Base-by-base conservation (phyloP, 2,888 invertebrate genomes). In the Hyalella azteca region DNA sequence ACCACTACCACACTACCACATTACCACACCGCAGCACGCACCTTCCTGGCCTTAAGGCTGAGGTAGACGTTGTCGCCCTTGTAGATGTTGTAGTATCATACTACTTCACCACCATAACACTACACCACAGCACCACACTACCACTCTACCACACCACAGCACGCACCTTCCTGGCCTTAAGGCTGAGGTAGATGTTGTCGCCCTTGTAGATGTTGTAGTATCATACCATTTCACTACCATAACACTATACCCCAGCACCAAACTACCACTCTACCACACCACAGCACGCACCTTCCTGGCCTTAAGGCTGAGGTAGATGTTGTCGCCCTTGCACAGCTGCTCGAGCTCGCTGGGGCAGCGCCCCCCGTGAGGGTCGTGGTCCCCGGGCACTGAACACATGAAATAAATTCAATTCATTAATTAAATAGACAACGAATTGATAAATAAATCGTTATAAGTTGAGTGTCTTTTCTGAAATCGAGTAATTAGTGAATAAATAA, bases 131-230 rank as follows among this genome's bases (percentile, higher is more conserved):
- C n/a, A n/a, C n/a, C n/a, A n/a, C n/a, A n/a, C n/a, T n/a, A n/a
- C n/a, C n/a, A n/a, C n/a, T n/a, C n/a, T n/a, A n/a, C n/a, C n/a
- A n/a, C n/a, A n/a, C n/a, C n/a, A n/a, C n/a, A n/a, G n/a, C n/a
- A 39, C 26, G 40, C n/a, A 75, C 75, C 75, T 75, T 75, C 0
- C 45, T 41, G 2, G 45, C 75, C 75, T 75, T 75, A 7, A 75
- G 45, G 36, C 15, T 45, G 41, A 75, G 45, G 45, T 39, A 75
- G 75, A 75, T 5, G 7, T 40, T 45, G 19, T 75, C 75, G 26
- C 45, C 75, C 36, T 75, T 75, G 75, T 45, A 75, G 22, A 75
- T n/a, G n/a, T n/a, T n/a, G n/a, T n/a, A n/a, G n/a, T n/a, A n/a
- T n/a, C n/a, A n/a, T n/a, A n/a, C n/a, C n/a, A n/a, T n/a, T n/a